Evolutionary conservation across 2,888 invertebrate genomes (phyloP), one percentile per base, ranked within the genome.

Genomic region (Lasius fuliginosus): DNA sequence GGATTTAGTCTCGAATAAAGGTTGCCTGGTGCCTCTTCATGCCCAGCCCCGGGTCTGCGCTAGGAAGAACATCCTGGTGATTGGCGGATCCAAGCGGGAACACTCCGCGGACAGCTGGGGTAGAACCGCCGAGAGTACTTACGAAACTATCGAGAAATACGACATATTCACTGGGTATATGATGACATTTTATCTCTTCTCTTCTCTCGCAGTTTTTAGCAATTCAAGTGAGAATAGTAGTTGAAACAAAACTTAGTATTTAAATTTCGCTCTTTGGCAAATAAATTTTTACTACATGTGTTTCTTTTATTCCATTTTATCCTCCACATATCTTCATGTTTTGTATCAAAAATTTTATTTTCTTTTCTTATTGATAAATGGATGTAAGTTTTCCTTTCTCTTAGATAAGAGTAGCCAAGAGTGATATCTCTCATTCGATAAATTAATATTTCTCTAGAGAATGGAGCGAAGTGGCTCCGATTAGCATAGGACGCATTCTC

Each of bases 71-170:
- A 97, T 99, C 87, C 97, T 98, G 92, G 97, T 99, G 67, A 98
- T 98, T 87, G 99, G 99, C 36, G 99, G 99, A 18, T 98, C 98
- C 1, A 97, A 98, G 91, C 96, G 98, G 73, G 98, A 98, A 95
- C 96, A 97, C 69, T 95, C 95, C 2, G 96, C 96, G 18, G 96
- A 96, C 64, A 96, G 97, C 83, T 97, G 98, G 96, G 96, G 98
- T 93, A 94, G 96, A 92, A 96, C 97, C 91, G 96, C 97, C 83
- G 98, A 98, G 95, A 97, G 97, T 94, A 98, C 98, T 88, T 97
- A 98, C 89, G 97, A 97, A 88, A 97, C 97, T 12, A 98, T 98
- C 30, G 97, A 98, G 91, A 97, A 97, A 95, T 98, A 97, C 93
- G 98, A 98, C 94, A 96, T 97, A 40, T 97, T 97, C 90, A 97